Conservation (phyloP, 2,113 vertebrate species). For the Entomyzon cyanotis region DNA sequence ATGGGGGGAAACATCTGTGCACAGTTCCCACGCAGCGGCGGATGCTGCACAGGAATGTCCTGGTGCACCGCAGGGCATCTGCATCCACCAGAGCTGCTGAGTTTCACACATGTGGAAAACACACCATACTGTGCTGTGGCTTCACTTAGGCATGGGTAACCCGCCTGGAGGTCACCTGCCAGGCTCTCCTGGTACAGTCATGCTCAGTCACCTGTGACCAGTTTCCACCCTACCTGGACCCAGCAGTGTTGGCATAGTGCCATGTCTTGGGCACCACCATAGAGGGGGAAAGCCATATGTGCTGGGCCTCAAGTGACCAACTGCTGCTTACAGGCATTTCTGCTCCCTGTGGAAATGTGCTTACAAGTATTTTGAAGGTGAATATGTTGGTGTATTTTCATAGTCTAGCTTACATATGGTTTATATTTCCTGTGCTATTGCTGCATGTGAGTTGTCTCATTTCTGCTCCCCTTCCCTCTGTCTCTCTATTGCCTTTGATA, state of each 20-base stretch:
- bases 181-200: background rate
- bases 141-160: background rate
- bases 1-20: background rate
- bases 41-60: background rate
- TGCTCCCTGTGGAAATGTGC: background rate
- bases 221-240: background rate
- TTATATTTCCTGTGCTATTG: slow-evolving; percentile 23
- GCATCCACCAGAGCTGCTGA: background rate
- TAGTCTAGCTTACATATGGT: background rate
- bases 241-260: rapidly evolving
- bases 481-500: background rate
- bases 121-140: background rate
- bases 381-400: background rate
- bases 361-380: background rate
- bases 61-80: rapidly evolving
- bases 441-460: background rate
- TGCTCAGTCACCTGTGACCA: background rate
- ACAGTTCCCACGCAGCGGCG: rapidly evolving
- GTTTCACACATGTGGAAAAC: rapidly evolving
- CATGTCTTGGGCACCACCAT: background rate
- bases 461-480: background rate
- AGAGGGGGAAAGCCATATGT: rapidly evolving
- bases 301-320: background rate
- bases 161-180: background rate
- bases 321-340: background rate